Conservation (phyloP, 2,888 invertebrate genomes). For the Piscicola geometra region DNA sequence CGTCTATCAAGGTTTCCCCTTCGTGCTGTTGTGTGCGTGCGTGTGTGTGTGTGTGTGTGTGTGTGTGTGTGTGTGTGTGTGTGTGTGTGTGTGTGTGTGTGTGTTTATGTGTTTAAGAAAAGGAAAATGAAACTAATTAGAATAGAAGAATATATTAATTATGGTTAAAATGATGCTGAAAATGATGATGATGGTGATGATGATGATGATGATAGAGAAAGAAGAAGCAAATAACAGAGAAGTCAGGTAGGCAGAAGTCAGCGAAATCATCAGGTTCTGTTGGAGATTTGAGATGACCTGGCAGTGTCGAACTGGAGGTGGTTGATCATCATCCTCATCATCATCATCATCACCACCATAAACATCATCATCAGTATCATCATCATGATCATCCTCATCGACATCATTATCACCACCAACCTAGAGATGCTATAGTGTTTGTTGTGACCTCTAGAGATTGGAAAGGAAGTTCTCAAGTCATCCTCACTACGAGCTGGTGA, state of each 20-base stretch:
- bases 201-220: background rate
- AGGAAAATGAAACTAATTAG: too few species aligned
- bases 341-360: background rate
- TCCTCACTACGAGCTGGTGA: constrained; percentile 26
- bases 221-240: constrained; percentile 46
- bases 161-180: too few species aligned
- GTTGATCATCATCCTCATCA: background rate
- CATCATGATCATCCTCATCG: background rate
- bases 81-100: too few species aligned
- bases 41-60: constrained; percentile 16
- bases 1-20: constrained; percentile 82
- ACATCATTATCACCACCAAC: constrained; percentile 17
- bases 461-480: constrained; percentile 32
- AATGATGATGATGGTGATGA: too few species aligned
- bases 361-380: background rate
- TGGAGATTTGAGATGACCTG: background rate
- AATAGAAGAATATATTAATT: too few species aligned
- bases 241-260: constrained; percentile 53
- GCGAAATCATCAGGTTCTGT: constrained; percentile 45
- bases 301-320: constrained; percentile 15
- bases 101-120: constrained; percentile 7
- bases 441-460: constrained; percentile 10
- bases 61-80: background rate
- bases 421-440: constrained; percentile 28
- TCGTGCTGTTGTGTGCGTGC: background rate